Evolutionary conservation across 2,113 vertebrate genomes (phyloP), one percentile per base, ranked within the genome.

Genomic region (Xenus cinereus): DNA sequence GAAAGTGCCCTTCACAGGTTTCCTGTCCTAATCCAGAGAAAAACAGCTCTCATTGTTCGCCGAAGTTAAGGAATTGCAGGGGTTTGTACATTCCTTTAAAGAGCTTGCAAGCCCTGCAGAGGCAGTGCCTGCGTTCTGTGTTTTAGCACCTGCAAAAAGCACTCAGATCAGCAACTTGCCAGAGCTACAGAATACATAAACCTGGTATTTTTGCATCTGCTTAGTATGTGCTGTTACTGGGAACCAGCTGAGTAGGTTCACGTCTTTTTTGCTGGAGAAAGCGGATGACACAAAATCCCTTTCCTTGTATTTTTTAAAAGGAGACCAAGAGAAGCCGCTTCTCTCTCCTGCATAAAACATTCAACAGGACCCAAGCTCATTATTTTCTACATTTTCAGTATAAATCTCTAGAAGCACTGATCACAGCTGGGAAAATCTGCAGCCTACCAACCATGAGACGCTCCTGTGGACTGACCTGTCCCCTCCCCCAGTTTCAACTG

Each of bases 61-160:
- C 3, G 7, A 56, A 77, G 27, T 67, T 63, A 32, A 7, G n/a
- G 84, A 94, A 89, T 71, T 79, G 84, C 63, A 94, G 67, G 69
- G 69, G 56, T 72, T 90, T 84, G 86, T 93, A 66, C 27, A 33
- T 82, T 93, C 81, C 60, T 94, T 87, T 91, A 57, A 92, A 84
- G 75, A 87, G 73, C 43, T 35, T 80, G 57, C 84, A 84, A 96
- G 45, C 77, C 81, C 84, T 89, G 89, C 71, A 89, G 91, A 93
- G 89, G 90, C 86, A 82, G 57, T 57, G 89, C 66, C 87, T 93
- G 73, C 62, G 63, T 87, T 94, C 91, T 92, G 63, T 86, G 92
- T 53, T 97, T 97, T 92, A 94, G 94, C 97, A 97, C 95, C 94
- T 97, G 96, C 90, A 92, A 89, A 95, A 97, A 87, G 32, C 84